phyloP scores from a whole-genome alignment of 1,140 invertebrate species.

The Drosophila funebris region DNA sequence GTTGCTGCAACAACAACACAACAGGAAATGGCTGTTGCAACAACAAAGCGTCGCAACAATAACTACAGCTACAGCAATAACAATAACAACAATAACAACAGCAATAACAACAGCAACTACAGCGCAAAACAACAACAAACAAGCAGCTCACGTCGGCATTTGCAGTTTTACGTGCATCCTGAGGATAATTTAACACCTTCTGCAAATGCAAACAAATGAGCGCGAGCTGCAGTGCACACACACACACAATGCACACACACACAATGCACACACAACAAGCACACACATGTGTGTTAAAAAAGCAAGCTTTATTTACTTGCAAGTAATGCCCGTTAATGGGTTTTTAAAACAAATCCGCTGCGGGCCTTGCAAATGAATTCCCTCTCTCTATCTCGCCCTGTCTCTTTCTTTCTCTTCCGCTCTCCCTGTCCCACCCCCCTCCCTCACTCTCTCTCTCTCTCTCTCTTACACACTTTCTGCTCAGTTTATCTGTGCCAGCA shows the following conservation, averaged over 20 bases:
- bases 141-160: constrained; percentile 56
- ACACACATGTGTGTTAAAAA: constrained; percentile 29
- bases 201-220: constrained; percentile 81
- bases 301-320: constrained; percentile 71
- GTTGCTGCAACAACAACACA: constrained; percentile 37
- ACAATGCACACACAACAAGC: neutral
- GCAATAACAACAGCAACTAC: constrained; percentile 17
- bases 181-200: constrained; percentile 78
- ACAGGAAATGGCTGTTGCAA: constrained; percentile 7
- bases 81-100: constrained; percentile 26
- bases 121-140: constrained; percentile 31
- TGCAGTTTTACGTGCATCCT: constrained; percentile 77
- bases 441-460: neutral
- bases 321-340: constrained; percentile 79
- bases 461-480: neutral
- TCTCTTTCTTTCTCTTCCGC: neutral
- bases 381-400: neutral
- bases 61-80: constrained; percentile 2
- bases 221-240: constrained; percentile 26
- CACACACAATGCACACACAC: neutral
- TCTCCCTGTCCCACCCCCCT: neutral
- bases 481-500: constrained; percentile 43
- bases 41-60: constrained; percentile 43
- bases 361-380: constrained; percentile 61
- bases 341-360: constrained; percentile 80